Evolutionary conservation across 2,113 vertebrate genomes (phyloP), one percentile per base, ranked within the genome.

Genomic region (Poicephalus meyeri): DNA sequence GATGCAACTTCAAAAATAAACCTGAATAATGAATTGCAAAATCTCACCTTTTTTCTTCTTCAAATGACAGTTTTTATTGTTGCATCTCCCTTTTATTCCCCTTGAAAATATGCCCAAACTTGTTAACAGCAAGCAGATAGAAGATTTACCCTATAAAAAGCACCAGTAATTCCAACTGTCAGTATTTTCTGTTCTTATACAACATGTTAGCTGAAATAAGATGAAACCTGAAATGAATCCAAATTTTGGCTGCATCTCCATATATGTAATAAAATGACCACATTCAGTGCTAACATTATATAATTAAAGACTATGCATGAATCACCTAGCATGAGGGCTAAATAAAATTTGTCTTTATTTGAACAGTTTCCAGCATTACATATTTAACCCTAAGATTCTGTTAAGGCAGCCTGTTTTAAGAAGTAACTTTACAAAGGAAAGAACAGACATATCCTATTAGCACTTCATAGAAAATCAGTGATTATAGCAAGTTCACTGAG

Each of bases 401-500:
- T n/a, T 74, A 64, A 69, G 49, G 52, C 17, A 89, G 63, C 6
- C 6, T 74, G 16, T 69, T 91, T 84, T 65, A 52, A 78, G 56
- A 41, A 82, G 9, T 8, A 47, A 17, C 42, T 71, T 93, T 41
- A 65, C 73, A 58, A 52, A 81, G 65, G 44, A 90, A 55, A 88
- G 91, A 92, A 47, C 23, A 96, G 76, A 47, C 39, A 73, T 53
- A 69, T 78, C n/a, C 31, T n/a, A 52, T 83, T 90, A 90, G 42
- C 61, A 80, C 41, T 86, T 78, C 65, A 50, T 16, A 66, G 64
- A 92, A 80, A 91, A 82, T 78, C 94, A 72, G 88, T 33, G 85
- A 93, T 77, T 74, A 93, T 41, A 76, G 74, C 94, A 77, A 92
- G 78, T 31, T 69, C 74, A 71, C 50, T 58, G 82, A 88, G 74